Percentiles rank a stretch among this genome's conserved stretches.
phyloP scores from a whole-genome alignment of 2,113 vertebrate genomes.

The Jacana jacana region DNA sequence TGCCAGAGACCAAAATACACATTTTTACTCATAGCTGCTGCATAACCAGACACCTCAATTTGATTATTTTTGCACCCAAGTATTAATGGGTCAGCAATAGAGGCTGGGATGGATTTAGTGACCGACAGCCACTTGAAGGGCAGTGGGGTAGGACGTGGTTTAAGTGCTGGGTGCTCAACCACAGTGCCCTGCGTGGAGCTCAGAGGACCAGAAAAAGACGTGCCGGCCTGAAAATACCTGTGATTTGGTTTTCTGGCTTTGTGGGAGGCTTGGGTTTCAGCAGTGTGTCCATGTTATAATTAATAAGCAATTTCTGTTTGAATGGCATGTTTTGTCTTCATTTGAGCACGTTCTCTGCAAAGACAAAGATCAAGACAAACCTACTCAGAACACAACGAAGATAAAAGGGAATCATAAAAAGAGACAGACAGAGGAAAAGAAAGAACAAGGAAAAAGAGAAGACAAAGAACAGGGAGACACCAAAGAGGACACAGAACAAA shows the following conservation, averaged over 20 bases:
- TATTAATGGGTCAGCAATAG: background rate
- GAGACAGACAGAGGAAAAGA: constrained; percentile 61
- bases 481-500: constrained; percentile 67
- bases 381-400: constrained; percentile 53
- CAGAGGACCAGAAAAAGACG: background rate
- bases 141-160: background rate
- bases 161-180: background rate
- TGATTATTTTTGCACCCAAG: background rate
- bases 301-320: constrained; percentile 62
- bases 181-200: accelerated
- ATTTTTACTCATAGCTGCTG: background rate
- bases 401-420: constrained; percentile 66
- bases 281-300: constrained; percentile 40
- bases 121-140: background rate
- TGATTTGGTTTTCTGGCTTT: background rate
- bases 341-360: constrained; percentile 56
- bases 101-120: background rate
- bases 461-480: constrained; percentile 67
- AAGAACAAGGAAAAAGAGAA: constrained; percentile 67
- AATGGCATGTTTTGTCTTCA: constrained; percentile 60
- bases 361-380: constrained; percentile 67
- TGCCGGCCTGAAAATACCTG: background rate
- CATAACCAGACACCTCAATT: background rate
- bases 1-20: background rate
- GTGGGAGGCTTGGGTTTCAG: constrained; percentile 21